phyloP scores from a whole-genome alignment of 1,140 invertebrate genomes.

The Philotrypesis tridentata region DNA sequence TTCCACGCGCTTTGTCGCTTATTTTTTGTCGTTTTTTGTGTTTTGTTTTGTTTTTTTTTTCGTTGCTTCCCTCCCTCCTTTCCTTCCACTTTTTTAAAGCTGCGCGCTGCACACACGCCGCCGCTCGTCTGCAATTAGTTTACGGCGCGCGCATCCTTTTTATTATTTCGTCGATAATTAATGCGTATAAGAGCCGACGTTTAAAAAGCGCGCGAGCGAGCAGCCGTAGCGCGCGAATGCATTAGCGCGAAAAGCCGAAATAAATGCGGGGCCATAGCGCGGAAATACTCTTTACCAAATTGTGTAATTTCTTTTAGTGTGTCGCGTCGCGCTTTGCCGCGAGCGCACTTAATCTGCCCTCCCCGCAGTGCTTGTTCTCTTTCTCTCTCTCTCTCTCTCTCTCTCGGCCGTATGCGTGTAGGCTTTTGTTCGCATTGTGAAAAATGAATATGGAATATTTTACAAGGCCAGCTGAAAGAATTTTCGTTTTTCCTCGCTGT shows the following conservation, averaged over 20 bases:
- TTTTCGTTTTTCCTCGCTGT: neutral
- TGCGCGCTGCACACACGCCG: neutral
- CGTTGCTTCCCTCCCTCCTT: no score
- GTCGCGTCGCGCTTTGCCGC: neutral
- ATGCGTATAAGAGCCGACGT: no score
- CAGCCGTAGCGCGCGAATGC: no score
- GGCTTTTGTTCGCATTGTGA: neutral
- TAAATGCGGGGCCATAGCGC: neutral
- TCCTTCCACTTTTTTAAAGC: no score
- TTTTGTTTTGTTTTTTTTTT: neutral
- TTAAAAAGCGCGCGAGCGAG: no score
- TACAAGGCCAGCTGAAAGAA: neutral
- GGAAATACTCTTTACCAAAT: neutral
- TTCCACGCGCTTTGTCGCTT: neutral
- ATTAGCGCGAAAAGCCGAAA: neutral
- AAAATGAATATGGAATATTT: neutral
- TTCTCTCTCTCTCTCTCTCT: no score
- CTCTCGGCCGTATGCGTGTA: no score
- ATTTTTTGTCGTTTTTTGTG: neutral
- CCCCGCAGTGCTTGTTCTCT: neutral
- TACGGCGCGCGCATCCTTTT: no score
- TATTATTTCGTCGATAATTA: no score
- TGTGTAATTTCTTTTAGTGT: neutral
- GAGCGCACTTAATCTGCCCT: neutral
- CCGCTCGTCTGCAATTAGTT: slow-evolving; percentile 5